Evolutionary conservation across 2,797 vertebrate species (phyloP).

Genomic region (Siniperca scherzeri): DNA sequence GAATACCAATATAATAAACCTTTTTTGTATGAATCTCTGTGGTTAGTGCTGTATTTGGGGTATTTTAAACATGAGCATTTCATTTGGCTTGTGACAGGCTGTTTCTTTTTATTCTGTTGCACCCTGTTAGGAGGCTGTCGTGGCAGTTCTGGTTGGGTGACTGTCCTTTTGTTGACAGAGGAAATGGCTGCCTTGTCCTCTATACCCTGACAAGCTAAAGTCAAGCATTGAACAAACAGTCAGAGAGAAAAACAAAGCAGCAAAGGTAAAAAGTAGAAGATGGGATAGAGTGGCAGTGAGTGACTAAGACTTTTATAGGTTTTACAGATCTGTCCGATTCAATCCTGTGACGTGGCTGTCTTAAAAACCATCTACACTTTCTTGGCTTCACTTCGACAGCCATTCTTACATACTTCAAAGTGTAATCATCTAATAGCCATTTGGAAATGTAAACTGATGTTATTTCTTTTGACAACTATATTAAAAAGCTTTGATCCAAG

Average conservation of each 20-base stretch:
- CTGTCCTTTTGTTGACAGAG: constrained; percentile 56
- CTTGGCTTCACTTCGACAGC: constrained; percentile 18
- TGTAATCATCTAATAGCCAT: constrained; percentile 1
- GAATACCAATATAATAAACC: neutral
- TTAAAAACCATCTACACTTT: constrained; percentile 19
- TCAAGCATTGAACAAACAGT: constrained; percentile 48
- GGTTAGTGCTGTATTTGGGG: neutral
- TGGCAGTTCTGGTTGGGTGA: constrained; percentile 52
- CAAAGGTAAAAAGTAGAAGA: constrained; percentile 7
- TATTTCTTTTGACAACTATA: constrained; percentile 20
- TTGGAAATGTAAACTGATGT: constrained; percentile 18
- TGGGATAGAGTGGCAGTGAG: constrained; percentile 13
- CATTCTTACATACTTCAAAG: constrained; percentile 20
- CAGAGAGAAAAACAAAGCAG: constrained; percentile 15
- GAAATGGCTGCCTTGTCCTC: constrained; percentile 60
- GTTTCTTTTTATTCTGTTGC: constrained; percentile 10
- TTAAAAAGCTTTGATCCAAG: neutral
- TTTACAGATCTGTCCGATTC: constrained; percentile 43
- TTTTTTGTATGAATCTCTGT: neutral
- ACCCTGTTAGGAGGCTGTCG: constrained; percentile 28
- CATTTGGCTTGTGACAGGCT: constrained; percentile 13
- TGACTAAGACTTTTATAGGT: constrained; percentile 17
- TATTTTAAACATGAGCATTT: constrained; percentile 6
- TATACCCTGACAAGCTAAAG: constrained; percentile 52
- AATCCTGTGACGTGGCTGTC: constrained; percentile 11